phyloP scores from a whole-genome alignment of 2,888 invertebrate genomes.

The Mactromeris polynyma region DNA sequence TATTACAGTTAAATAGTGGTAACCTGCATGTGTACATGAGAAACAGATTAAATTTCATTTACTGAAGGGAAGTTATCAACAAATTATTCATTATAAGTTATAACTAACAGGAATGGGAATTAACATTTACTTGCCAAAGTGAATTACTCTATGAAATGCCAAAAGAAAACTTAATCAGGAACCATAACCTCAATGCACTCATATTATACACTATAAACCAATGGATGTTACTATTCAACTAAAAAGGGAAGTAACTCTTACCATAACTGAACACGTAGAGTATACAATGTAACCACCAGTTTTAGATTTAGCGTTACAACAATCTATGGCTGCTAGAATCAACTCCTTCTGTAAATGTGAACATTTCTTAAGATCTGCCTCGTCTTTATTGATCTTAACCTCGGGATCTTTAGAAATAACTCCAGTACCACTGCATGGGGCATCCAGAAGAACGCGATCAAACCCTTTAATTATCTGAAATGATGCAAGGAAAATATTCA shows the following conservation, averaged over 20 bases:
- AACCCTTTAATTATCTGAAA: slow-evolving; percentile 94
- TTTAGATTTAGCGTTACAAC: slow-evolving; percentile 95
- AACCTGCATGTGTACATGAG: too few relatives aligned
- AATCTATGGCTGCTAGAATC: slow-evolving; percentile 98
- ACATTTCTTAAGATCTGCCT: slow-evolving; percentile 95
- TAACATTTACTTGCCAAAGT: too few relatives aligned
- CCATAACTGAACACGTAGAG: slow-evolving; percentile 98
- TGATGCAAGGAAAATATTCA: too few relatives aligned
- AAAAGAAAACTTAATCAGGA: too few relatives aligned
- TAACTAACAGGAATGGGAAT: too few relatives aligned
- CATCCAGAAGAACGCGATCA: slow-evolving; percentile 98
- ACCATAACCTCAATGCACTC: too few relatives aligned
- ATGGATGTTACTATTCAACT: background rate
- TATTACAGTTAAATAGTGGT: too few relatives aligned
- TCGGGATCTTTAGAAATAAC: slow-evolving; percentile 98
- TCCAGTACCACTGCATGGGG: slow-evolving; percentile 99
- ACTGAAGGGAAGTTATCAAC: background rate
- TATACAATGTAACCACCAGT: slow-evolving; percentile 98
- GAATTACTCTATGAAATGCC: too few relatives aligned
- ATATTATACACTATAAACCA: too few relatives aligned
- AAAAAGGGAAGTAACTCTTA: slow-evolving; percentile 81
- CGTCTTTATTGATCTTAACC: slow-evolving; percentile 93
- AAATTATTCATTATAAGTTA: background rate
- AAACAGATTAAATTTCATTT: too few relatives aligned
- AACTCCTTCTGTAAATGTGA: slow-evolving; percentile 97